These are phyloP conservation scores for Drosophila lacertosa DNA, from an alignment of 1,140 invertebrate species.

Conservation along the genomic window DNA sequence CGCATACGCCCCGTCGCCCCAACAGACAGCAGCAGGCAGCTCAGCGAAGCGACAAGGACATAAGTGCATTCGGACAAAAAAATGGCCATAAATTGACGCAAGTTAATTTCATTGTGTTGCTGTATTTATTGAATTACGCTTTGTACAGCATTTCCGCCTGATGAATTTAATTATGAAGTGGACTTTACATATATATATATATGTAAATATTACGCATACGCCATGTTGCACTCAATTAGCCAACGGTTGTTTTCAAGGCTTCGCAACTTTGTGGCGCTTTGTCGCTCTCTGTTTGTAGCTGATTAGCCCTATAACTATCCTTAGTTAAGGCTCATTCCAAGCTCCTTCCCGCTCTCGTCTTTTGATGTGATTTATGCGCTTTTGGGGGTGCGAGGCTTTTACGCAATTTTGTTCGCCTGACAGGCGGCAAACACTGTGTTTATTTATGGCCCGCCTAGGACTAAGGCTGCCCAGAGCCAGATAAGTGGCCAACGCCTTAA, in stretches of 20 bases:
- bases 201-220: conserved; percentile 9
- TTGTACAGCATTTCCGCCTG: neutral
- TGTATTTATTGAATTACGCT: conserved; percentile 29
- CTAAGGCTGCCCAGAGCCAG: conserved; percentile 18
- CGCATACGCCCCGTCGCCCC: conserved; percentile 9
- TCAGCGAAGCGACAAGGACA: conserved; percentile 15
- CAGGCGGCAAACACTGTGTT: conserved; percentile 46
- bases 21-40: neutral
- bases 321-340: conserved; percentile 35
- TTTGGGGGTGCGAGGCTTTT: conserved; percentile 31
- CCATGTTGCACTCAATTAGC: conserved; percentile 28
- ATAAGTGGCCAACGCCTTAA: conserved; percentile 49
- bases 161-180: conserved; percentile 20
- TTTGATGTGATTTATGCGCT: conserved; percentile 51
- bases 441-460: conserved; percentile 45
- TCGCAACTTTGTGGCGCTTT: neutral
- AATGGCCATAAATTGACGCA: conserved; percentile 37
- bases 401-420: conserved; percentile 48
- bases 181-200: neutral
- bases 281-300: neutral
- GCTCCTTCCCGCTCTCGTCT: neutral
- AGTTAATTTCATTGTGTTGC: conserved; percentile 32
- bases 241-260: conserved; percentile 20
- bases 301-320: conserved; percentile 36
- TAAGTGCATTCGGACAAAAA: conserved; percentile 16